Evolutionary conservation across 2,888 invertebrate genomes (phyloP), one percentile per base, ranked within the genome.

Genomic region (Rhynchonema sp.): DNA sequence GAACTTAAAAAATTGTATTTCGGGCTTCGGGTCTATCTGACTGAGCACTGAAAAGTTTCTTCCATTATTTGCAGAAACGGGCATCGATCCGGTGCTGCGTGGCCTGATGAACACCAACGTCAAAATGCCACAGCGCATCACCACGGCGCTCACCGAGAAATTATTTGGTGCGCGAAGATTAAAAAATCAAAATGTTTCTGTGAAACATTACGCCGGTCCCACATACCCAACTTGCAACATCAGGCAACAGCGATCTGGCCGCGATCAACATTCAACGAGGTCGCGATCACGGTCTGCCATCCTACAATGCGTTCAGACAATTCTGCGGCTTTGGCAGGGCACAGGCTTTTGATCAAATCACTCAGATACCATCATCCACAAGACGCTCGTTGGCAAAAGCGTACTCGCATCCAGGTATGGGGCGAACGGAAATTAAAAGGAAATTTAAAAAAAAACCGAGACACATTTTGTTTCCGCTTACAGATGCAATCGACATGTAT

Each of bases 1-100:
- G n/a, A n/a, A n/a, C n/a, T n/a, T n/a, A n/a, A n/a, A n/a, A n/a
- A n/a, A n/a, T n/a, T n/a, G n/a, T n/a, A n/a, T n/a, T n/a, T n/a
- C n/a, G n/a, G n/a, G n/a, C n/a, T n/a, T n/a, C n/a, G n/a, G n/a
- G n/a, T n/a, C n/a, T n/a, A n/a, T n/a, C n/a, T n/a, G n/a, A n/a
- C n/a, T n/a, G n/a, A n/a, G n/a, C n/a, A n/a, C n/a, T n/a, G n/a
- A n/a, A n/a, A n/a, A n/a, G n/a, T n/a, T n/a, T n/a, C n/a, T n/a
- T n/a, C n/a, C n/a, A n/a, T n/a, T n/a, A n/a, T n/a, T n/a, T n/a
- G 89, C 92, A 66, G 94, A 96, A 78, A 94, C 94, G 17, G 94
- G 94, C 2, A 84, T 92, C 1, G 94, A 96, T 78, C 92, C 94
- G 0, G 74, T 96, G 30, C 73, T 96, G 60, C 79, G 94, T 66